Base-by-base conservation (phyloP, 1,140 invertebrate genomes). In the Hylaeus volcanicus region DNA sequence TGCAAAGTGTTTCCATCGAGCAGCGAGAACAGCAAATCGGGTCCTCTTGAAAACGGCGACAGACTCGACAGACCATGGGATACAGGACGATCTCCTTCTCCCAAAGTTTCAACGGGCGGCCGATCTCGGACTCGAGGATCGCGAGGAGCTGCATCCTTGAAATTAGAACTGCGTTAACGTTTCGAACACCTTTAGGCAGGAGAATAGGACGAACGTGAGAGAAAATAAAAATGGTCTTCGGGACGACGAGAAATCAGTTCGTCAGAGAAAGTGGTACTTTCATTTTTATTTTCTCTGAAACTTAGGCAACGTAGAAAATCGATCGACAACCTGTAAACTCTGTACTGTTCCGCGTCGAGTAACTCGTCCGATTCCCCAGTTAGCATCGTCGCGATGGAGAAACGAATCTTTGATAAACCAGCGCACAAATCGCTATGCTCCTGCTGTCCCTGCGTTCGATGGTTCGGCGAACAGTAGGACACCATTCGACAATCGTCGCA, bases 31-130 rank as follows among this genome's bases (percentile, higher is more conserved):
- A 96, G 60, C 94, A 93, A 5, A 72, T 90, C 1, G 96, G 83
- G 88, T 94, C 93, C 68, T 95, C 93, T 11, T 94, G 91, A 71
- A 95, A 95, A 15, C 83, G 87, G 1, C 88, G 82, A 61, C 94
- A 94, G 2, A 93, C 89, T 5, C 90, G 88, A 86, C 96, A 97
- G 2, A 95, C 91, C 41, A 94, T 92, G 0, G 96, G 95, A 86
- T 96, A 96, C 3, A 96, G 89, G 5, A 97, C 88, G 0, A 95
- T 94, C 85, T 96, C 96, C 71, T 94, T 94, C 85, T 97, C 96
- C 92, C 95, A 96, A 0, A 95, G 93, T 12, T 94, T 91, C 41
- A 96, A 85, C 6, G 90, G 87, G 55, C 96, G 93, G 58, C 94
- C 94, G 4, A 96, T 88, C 2, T 92, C 91, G 63, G 94, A 93